These are phyloP conservation scores for Luffia ferchaultella DNA, from an alignment of 2,888 invertebrate species.

Conservation along the genomic window DNA sequence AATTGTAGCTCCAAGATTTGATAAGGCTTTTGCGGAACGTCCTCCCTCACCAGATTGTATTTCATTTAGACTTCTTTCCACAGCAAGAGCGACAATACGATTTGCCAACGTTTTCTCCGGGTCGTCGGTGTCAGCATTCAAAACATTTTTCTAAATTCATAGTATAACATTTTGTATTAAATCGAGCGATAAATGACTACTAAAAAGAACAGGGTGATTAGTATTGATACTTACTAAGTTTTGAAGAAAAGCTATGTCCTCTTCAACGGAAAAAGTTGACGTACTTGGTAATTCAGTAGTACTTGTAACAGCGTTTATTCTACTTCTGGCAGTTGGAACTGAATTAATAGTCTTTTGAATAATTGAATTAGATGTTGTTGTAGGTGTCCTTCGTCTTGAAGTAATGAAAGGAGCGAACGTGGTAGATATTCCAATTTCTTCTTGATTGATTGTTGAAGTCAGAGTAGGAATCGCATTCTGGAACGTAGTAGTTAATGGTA, in stretches of 20 bases:
- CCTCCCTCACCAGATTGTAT: constrained; percentile 36
- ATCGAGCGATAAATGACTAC: constrained; percentile 4
- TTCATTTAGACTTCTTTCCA: constrained; percentile 56
- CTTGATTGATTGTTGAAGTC: constrained; percentile 24
- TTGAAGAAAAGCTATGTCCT: constrained; percentile 68
- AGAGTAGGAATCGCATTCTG: constrained; percentile 24
- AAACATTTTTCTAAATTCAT: constrained; percentile 49
- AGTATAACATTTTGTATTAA: background rate
- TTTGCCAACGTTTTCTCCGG: constrained; percentile 58
- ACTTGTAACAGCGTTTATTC: constrained; percentile 25
- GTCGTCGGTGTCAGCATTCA: constrained; percentile 44
- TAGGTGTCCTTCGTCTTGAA: constrained; percentile 26
- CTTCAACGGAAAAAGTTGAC: constrained; percentile 57
- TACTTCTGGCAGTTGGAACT: constrained; percentile 27
- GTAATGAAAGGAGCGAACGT: constrained; percentile 36
- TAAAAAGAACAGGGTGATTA: background rate
- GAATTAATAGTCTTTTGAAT: constrained; percentile 20
- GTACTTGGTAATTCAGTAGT: constrained; percentile 51
- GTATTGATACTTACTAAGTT: constrained; percentile 55
- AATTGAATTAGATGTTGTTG: constrained; percentile 23
- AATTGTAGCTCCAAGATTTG: constrained; percentile 21
- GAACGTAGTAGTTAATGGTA: constrained; percentile 32
- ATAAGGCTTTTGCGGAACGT: constrained; percentile 35
- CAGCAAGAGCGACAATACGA: constrained; percentile 61
- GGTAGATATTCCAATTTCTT: constrained; percentile 45